Percentiles rank a stretch among this genome's conserved stretches.
Evolutionary conservation across 2,888 invertebrate genomes (phyloP).

Genomic region (Schrankia costaestrigalis): DNA sequence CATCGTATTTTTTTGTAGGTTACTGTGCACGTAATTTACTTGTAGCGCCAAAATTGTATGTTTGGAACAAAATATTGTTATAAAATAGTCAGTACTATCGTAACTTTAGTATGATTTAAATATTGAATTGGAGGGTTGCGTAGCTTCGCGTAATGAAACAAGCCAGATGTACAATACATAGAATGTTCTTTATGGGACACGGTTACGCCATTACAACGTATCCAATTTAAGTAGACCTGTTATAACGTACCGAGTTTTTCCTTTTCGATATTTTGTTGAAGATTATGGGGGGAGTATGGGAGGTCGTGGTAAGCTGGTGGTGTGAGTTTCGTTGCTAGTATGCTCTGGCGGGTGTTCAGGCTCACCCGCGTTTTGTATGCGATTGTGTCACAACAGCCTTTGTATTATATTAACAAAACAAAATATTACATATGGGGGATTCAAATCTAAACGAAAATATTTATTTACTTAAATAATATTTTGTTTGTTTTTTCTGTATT

Average conservation of each 20-base stretch:
- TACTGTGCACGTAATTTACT: conserved; percentile 6
- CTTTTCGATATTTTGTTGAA: conserved; percentile 31
- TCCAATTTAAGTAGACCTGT: conserved; percentile 55
- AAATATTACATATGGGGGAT: conserved; percentile 48
- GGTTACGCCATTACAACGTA: conserved; percentile 51
- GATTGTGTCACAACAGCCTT: conserved; percentile 49
- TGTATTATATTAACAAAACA: conserved; percentile 53
- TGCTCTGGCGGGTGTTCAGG: conserved; percentile 46
- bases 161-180: conserved; percentile 71
- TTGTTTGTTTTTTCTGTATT: not conserved
- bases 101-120: conserved; percentile 41
- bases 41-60: not conserved
- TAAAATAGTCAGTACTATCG: conserved; percentile 11
- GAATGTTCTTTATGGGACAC: conserved; percentile 72
- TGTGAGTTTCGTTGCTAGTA: conserved; percentile 39
- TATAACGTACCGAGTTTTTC: conserved; percentile 35
- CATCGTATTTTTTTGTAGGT: not conserved
- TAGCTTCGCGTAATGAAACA: conserved; percentile 59
- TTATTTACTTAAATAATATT: not conserved
- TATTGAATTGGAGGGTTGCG: conserved; percentile 37
- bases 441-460: conserved; percentile 28
- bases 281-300: conserved; percentile 25
- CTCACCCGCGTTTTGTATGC: conserved; percentile 48
- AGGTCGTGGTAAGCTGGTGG: conserved; percentile 39
- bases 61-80: conserved; percentile 14